These are phyloP conservation scores for Sycon ciliatum DNA, from an alignment of 37 sponge, comb jelly and placozoan genomes.

Conservation along the genomic window DNA sequence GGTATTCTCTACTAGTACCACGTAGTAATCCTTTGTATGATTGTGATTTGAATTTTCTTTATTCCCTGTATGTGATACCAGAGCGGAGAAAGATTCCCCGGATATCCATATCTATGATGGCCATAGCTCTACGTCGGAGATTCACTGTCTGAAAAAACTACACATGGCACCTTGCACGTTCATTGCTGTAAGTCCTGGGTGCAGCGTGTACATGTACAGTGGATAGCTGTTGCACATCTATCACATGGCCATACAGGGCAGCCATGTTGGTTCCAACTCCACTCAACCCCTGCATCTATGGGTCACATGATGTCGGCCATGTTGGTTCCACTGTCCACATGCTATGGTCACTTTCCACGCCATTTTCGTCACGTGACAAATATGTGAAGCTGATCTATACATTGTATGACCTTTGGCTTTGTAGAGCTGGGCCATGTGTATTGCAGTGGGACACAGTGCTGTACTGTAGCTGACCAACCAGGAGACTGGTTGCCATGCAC, in stretches of 20 bases:
- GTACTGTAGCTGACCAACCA: too few species aligned
- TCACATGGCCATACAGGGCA: too few species aligned
- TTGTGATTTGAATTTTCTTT: neutral
- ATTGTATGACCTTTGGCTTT: too few species aligned
- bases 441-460: too few species aligned
- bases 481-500: too few species aligned
- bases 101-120: constrained; percentile 73
- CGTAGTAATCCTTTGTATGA: neutral
- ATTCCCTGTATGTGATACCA: neutral
- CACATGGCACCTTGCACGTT: neutral
- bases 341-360: neutral
- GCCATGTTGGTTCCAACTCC: too few species aligned
- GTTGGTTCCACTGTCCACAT: neutral
- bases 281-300: neutral
- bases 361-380: too few species aligned
- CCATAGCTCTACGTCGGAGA: constrained; percentile 15
- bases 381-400: too few species aligned
- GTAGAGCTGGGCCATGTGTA: too few species aligned
- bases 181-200: neutral
- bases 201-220: too few species aligned
- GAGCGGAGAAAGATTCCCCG: constrained; percentile 38
- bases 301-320: neutral
- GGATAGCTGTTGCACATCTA: too few species aligned
- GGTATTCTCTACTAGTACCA: constrained; percentile 6
- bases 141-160: neutral